Conservation (phyloP, 1,140 invertebrate species). For the Ectropis grisescens region DNA sequence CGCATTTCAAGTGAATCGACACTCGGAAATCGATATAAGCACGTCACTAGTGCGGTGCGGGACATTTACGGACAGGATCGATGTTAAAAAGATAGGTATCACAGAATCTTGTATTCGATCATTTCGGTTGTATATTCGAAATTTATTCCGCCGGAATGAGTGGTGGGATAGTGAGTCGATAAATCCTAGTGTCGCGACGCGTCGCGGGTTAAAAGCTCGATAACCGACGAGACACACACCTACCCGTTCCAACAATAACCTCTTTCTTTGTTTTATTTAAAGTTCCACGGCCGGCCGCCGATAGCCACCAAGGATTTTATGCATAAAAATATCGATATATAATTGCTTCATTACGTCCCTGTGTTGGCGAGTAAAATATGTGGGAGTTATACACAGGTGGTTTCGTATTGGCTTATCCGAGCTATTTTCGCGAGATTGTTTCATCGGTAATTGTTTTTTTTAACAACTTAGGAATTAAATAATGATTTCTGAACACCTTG, state of each 20-base stretch:
- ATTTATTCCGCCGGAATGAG: constrained; percentile 61
- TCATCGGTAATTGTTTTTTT: too few species aligned
- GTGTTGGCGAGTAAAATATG: constrained; percentile 68
- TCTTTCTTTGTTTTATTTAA: constrained; percentile 61
- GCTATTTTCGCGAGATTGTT: too few species aligned
- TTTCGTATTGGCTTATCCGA: too few species aligned
- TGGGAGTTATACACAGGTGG: constrained; percentile 61
- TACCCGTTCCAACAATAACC: constrained; percentile 63
- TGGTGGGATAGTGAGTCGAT: constrained; percentile 61
- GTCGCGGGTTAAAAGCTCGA: constrained; percentile 67
- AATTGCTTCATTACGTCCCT: constrained; percentile 70
- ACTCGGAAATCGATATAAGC: too few species aligned
- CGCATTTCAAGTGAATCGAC: too few species aligned
- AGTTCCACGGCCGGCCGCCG: constrained; percentile 39
- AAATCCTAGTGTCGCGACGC: constrained; percentile 63
- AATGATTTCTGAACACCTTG: too few species aligned
- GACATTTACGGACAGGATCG: too few species aligned
- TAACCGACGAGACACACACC: constrained; percentile 61
- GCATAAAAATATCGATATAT: constrained; percentile 71
- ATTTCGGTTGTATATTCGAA: constrained; percentile 43
- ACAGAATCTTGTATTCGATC: constrained; percentile 28
- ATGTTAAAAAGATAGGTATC: too few species aligned
- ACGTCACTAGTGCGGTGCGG: too few species aligned
- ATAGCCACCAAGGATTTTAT: constrained; percentile 66
- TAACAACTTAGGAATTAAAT: too few species aligned